Percentiles rank a stretch among this genome's conserved stretches.
Evolutionary conservation across 1,140 invertebrate genomes (phyloP).

Genomic region (Zaprionus gabonicus): DNA sequence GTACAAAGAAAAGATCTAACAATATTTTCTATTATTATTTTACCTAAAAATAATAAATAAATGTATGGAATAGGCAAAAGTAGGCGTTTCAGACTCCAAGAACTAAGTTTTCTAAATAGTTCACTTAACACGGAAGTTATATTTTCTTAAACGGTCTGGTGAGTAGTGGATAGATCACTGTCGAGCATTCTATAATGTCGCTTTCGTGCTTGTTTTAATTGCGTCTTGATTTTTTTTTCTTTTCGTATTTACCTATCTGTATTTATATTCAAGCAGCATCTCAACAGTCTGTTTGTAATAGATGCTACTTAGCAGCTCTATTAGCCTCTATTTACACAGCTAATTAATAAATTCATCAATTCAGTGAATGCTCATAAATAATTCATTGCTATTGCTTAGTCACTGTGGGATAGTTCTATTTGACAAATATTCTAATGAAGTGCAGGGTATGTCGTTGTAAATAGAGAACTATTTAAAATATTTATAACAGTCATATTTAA

Average conservation of each 20-base stretch:
- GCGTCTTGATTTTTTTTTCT: too few relatives aligned
- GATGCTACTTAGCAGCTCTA: background rate
- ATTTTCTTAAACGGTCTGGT: too few relatives aligned
- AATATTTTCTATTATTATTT: background rate
- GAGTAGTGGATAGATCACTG: too few relatives aligned
- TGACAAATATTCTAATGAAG: background rate
- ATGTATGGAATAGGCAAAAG: too few relatives aligned
- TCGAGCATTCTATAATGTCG: too few relatives aligned
- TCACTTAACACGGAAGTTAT: too few relatives aligned
- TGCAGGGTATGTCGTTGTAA: background rate
- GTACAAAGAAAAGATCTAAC: background rate
- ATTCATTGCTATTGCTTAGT: background rate
- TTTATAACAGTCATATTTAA: background rate
- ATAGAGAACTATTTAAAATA: background rate
- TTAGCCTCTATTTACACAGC: background rate
- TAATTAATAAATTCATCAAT: background rate
- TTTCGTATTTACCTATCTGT: background rate
- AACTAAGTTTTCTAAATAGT: too few relatives aligned
- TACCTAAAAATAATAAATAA: background rate
- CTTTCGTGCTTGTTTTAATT: too few relatives aligned
- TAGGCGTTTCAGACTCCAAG: too few relatives aligned
- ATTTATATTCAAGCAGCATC: background rate
- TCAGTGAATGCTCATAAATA: constrained; percentile 3
- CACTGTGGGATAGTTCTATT: background rate
- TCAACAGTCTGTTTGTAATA: background rate